A percentile compares a stretch with the other conserved stretches of the same genome.
Evolutionary conservation across 2,113 vertebrate species (phyloP).

Genomic region (Coturnix japonica): DNA sequence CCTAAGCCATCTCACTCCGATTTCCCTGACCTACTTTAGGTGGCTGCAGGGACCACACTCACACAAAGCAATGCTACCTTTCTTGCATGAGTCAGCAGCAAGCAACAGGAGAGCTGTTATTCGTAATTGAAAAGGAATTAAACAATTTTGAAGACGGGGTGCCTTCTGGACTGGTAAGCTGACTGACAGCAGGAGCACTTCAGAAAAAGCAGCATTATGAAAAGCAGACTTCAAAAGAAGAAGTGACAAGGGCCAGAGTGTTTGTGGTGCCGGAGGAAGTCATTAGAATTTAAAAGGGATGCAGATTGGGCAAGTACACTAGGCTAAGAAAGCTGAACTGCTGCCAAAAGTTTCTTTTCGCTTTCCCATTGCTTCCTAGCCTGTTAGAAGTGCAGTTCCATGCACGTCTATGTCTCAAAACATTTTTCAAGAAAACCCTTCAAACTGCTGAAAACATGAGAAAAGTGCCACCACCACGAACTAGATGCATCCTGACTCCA

Average conservation of each 20-base stretch:
- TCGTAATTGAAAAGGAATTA: slow-evolving; percentile 6
- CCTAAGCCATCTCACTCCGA: fast-evolving
- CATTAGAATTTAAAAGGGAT: slow-evolving; percentile 72
- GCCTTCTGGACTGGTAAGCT: slow-evolving; percentile 31
- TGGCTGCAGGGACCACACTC: neutral
- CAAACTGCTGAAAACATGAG: neutral
- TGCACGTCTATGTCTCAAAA: neutral
- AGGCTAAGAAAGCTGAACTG: slow-evolving; percentile 27
- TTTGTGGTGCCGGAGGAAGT: slow-evolving; percentile 68
- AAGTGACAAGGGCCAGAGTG: slow-evolving; percentile 61
- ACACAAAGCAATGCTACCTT: neutral
- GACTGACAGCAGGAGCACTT: slow-evolving; percentile 19
- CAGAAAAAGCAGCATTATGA: slow-evolving; percentile 58
- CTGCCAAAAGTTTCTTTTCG: slow-evolving; percentile 48
- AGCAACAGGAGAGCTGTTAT: neutral
- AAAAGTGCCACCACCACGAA: neutral
- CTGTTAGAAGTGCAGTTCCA: neutral
- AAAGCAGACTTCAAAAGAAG: slow-evolving; percentile 63
- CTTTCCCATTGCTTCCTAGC: neutral
- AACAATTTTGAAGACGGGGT: slow-evolving; percentile 13
- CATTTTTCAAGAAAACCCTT: neutral
- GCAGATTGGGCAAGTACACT: slow-evolving; percentile 13
- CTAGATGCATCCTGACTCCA: neutral
- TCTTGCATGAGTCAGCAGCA: neutral
- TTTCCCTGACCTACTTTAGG: neutral